Evolutionary conservation across 2,888 invertebrate genomes (phyloP), one percentile per base, ranked within the genome.

Genomic region (Drosophila tanythrix): DNA sequence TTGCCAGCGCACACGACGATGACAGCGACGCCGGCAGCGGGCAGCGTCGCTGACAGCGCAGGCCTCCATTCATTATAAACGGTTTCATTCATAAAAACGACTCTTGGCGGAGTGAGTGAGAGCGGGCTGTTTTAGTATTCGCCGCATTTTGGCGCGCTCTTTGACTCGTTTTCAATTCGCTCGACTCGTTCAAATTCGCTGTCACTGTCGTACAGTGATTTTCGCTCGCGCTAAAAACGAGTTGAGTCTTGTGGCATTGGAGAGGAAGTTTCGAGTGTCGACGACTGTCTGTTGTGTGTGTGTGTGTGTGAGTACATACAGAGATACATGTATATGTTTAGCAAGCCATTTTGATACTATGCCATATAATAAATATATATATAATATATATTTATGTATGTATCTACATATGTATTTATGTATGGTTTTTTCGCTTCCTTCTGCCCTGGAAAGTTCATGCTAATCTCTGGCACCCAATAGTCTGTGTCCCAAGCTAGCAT

Each of bases 81-180:
- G 88, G 86, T 91, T 91, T 91, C 91, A 91, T 91, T 91, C 91
- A 91, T 91, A 91, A 92, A 91, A 91, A 91, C 89, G 76, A 77
- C 88, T 79, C 81, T 81, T 81, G 72, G 61, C 65, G 67, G 70
- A 81, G 74, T 65, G 79, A 74, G 71, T 67, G 66, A 75, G 75
- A 72, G 76, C 53, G 38, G 38, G n/a, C 53, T 59, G 40, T 3
- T 29, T 31, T 8, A 10, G 27, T 74, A 76, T 79, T 76, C 82
- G 79, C 79, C 79, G 70, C 43, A 13, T 13, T 46, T 25, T 29
- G 11, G 21, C 31, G 27, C 59, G 61, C 82, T 79, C 78, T 79
- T 79, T 57, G 48, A 73, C 81, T 74, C 69, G 70, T 27, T 36
- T 56, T 29, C 52, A 78, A 76, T 73, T 76, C 82, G 79, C 78